Base-by-base conservation (phyloP, 1,140 invertebrate species). In the Stegodyphus dumicola region DNA sequence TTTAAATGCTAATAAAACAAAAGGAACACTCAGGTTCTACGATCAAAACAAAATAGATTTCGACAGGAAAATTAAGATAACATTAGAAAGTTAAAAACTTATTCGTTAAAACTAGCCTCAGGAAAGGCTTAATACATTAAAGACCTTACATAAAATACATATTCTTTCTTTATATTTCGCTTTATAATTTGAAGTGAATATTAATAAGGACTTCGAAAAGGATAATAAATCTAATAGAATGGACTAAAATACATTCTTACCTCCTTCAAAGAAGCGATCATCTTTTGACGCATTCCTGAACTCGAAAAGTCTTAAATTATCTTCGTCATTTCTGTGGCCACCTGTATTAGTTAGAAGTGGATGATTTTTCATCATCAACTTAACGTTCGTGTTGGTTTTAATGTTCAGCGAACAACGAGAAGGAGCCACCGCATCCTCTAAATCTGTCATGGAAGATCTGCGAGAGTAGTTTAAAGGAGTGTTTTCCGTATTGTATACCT, bases 401-500 rank as follows among this genome's bases (percentile, higher is more conserved):
- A 85, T 85, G n/a, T 85, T 85, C 7, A 85, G 66, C n/a, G 81
- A 77, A 10, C 81, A 85, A n/a, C 81, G 73, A 18, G 80, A 17
- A 1, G 67, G 56, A 9, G 33, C 48, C 1, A 48, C 48, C 1
- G 15, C 81, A 11, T 66, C 48, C 1, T 83, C 81, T 9, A 69
- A 60, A 60, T 84, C 73, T 13, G 64, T 11, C 11, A 60, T 56
- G 7, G 74, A 75, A 13, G 80, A 85, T 7, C 13, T 74, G 51
- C 7, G n/a, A 1, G 96, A 97, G 88, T 95, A 96, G 89, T 94
- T 95, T 53, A 94, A 92, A 0, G 96, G 96, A 0, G 96, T 98
- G 11, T 95, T 96, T 91, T 98, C 97, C 0, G 96, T 98, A 88
- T 94, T 96, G 89, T 97, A 98, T 80, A 96, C 97, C 86, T 95